Evolutionary conservation across 92 coral and sea anemone species (phyloP).

Genomic region (Heteractis magnifica): DNA sequence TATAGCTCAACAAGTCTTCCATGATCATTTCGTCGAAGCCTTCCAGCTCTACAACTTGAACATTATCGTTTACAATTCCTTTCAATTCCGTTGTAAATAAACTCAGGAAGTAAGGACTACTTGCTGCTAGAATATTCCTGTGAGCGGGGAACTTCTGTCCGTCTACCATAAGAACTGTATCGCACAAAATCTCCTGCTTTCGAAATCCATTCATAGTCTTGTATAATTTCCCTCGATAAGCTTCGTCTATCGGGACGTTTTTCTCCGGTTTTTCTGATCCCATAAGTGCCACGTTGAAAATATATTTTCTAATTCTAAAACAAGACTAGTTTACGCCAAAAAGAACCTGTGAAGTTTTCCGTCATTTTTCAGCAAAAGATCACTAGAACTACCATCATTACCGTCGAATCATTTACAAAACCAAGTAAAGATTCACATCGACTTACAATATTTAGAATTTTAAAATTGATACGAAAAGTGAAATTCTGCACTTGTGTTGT

Average conservation of each 20-base stretch:
- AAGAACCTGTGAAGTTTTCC: neutral
- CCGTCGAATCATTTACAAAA: neutral
- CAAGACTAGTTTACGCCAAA: neutral
- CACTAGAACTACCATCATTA: neutral
- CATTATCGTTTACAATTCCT: conserved; percentile 52
- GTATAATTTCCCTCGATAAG: conserved; percentile 55
- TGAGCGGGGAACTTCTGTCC: conserved; percentile 79
- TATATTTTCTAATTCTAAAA: neutral
- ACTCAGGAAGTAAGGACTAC: conserved; percentile 84
- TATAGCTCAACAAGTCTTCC: conserved; percentile 82
- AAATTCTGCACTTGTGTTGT: neutral
- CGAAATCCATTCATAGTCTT: conserved; percentile 70
- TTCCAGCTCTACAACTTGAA: conserved; percentile 52
- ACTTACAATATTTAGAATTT: neutral
- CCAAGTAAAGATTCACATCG: neutral
- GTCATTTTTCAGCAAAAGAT: neutral
- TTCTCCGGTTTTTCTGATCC: conserved; percentile 10
- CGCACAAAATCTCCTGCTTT: conserved; percentile 74
- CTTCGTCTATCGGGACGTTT: conserved; percentile 26
- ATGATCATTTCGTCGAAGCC: conserved; percentile 68
- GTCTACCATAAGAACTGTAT: conserved; percentile 74
- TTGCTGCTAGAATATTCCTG: conserved; percentile 82
- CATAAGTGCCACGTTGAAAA: conserved; percentile 7
- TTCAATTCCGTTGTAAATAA: conserved; percentile 89
- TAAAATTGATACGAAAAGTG: neutral